Evolutionary conservation across 2,797 vertebrate species (phyloP).

Genomic region (Falco cherrug): DNA sequence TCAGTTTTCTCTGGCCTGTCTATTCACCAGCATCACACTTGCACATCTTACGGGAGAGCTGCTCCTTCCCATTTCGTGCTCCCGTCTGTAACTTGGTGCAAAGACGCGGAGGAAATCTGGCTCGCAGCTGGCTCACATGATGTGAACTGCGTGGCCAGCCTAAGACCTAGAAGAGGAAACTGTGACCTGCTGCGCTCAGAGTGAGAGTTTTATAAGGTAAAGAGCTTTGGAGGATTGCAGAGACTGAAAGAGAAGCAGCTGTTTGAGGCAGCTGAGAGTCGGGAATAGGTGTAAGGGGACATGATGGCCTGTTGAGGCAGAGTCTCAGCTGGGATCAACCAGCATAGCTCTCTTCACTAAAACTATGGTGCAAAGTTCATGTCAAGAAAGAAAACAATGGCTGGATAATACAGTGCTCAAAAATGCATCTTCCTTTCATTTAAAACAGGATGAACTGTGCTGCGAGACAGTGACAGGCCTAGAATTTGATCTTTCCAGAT

Average conservation of each 20-base stretch:
- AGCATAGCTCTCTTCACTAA: neutral
- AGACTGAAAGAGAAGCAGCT: conserved; percentile 13
- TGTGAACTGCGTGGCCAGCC: neutral
- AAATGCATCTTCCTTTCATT: conserved; percentile 9
- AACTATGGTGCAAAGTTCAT: neutral
- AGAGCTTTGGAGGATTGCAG: neutral
- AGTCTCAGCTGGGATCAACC: neutral
- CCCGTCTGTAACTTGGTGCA: neutral
- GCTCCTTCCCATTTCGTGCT: neutral
- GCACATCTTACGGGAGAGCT: neutral
- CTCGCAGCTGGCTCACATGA: neutral
- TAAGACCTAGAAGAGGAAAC: neutral
- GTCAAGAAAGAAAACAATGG: neutral
- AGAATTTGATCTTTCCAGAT: neutral
- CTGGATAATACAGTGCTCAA: neutral
- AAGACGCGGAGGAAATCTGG: neutral
- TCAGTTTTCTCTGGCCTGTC: neutral
- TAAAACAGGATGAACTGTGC: neutral
- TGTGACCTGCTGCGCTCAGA: neutral
- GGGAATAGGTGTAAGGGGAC: neutral
- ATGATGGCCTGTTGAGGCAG: neutral
- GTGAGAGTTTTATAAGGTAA: neutral
- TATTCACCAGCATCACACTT: neutral
- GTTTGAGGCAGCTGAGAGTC: neutral
- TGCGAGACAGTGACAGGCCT: neutral